phyloP scores from a whole-genome alignment of 2,888 invertebrate genomes.

The Mantis religiosa region DNA sequence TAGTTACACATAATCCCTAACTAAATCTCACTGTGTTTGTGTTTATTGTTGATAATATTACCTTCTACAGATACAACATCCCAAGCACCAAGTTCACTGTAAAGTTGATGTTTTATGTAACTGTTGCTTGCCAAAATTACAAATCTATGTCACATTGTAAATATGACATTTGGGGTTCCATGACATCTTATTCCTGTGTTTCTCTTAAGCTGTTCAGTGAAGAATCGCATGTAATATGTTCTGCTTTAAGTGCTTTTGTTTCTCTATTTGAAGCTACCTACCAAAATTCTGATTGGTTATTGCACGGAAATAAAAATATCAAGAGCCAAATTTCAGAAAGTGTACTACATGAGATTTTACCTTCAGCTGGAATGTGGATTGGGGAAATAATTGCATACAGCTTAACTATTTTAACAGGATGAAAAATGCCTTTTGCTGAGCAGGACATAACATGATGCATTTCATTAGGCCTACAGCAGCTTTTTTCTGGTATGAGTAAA shows the following conservation, averaged over 20 bases:
- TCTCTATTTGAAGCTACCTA: neutral
- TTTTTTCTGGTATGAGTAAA: neutral
- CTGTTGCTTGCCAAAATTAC: slow-evolving; percentile 10
- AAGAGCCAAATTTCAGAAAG: neutral
- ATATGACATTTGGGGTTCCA: neutral
- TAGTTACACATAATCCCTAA: neutral
- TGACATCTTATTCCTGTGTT: neutral
- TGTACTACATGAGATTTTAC: no score
- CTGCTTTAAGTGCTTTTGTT: neutral
- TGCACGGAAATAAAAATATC: no score
- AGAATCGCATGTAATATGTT: neutral
- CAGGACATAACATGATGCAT: neutral
- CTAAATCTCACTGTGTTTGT: neutral
- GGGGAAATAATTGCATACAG: neutral
- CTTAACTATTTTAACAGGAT: neutral
- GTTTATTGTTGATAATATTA: neutral
- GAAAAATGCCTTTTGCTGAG: neutral
- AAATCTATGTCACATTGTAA: neutral
- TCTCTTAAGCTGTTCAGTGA: neutral
- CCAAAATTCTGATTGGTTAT: neutral
- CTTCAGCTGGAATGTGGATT: no score
- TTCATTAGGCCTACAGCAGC: neutral
- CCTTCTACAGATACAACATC: neutral
- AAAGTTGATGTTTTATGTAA: neutral
- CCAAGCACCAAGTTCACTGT: neutral